These are phyloP conservation scores for Picus viridis DNA, from an alignment of 2,797 vertebrate genomes.

Conservation along the genomic window DNA sequence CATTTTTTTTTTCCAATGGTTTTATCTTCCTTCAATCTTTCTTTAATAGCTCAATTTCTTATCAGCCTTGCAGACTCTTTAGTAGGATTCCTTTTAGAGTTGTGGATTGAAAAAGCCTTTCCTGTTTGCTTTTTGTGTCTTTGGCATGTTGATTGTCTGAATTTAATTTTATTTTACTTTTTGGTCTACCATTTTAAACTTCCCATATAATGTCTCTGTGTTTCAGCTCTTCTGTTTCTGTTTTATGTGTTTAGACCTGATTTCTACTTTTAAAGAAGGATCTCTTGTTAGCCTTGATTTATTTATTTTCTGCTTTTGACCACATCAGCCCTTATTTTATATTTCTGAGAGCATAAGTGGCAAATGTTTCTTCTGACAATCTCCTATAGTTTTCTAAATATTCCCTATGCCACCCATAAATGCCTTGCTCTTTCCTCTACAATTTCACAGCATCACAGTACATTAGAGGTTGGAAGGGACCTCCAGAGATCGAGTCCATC, in stretches of 20 bases:
- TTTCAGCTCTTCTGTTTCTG: not conserved
- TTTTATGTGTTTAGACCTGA: not conserved
- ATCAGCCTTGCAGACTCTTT: conserved; percentile 7
- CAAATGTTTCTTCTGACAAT: not conserved
- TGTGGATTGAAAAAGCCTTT: conserved; percentile 3
- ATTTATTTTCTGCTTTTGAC: not conserved
- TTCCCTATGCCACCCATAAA: not conserved
- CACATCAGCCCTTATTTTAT: not conserved
- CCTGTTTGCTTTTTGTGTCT: not conserved
- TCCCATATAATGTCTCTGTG: not conserved
- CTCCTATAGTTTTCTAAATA: not conserved
- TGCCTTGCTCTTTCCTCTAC: not conserved
- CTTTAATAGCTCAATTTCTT: conserved; percentile 48
- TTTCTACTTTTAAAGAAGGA: not conserved
- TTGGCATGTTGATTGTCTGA: not conserved
- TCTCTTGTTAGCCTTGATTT: not conserved
- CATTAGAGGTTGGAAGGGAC: too few species aligned
- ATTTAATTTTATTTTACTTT: not conserved
- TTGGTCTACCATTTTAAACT: not conserved
- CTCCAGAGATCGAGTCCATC: too few species aligned
- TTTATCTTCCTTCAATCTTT: conserved; percentile 24
- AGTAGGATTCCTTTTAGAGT: not conserved
- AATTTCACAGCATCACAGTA: too few species aligned
- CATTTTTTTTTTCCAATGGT: not conserved
- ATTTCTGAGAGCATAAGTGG: not conserved